These are phyloP conservation scores for Daubentonia madagascariensis DNA, from an alignment of 2,113 vertebrate species.

Conservation along the genomic window DNA sequence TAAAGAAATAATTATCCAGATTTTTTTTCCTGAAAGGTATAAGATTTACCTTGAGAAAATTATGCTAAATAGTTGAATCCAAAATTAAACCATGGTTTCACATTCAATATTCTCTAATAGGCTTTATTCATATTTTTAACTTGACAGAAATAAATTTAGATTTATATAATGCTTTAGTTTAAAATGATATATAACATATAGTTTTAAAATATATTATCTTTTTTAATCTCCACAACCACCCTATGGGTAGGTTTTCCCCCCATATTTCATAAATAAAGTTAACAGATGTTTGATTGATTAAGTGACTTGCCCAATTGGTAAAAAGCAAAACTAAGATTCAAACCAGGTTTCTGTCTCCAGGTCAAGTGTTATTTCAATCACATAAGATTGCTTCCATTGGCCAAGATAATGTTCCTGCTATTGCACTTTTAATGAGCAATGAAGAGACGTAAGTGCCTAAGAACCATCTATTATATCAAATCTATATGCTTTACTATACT, in stretches of 20 bases:
- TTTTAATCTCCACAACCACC: slow-evolving; percentile 2
- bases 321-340: slow-evolving; percentile 17
- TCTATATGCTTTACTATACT: not conserved
- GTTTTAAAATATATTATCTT: not conserved
- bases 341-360: not conserved
- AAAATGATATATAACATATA: no score
- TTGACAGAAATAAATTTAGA: slow-evolving; percentile 11
- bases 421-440: not conserved
- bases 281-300: not conserved
- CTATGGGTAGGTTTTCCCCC: not conserved
- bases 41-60: slow-evolving; percentile 32
- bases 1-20: slow-evolving; percentile 12
- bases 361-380: not conserved
- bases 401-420: not conserved
- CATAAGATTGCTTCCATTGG: slow-evolving; percentile 19
- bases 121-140: slow-evolving; percentile 26
- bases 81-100: slow-evolving; percentile 41
- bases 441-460: not conserved
- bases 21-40: slow-evolving; percentile 14
- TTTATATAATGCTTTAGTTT: not conserved
- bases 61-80: not conserved
- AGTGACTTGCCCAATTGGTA: not conserved
- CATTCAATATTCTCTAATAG: not conserved
- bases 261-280: slow-evolving; percentile 6
- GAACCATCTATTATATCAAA: not conserved